Evolutionary conservation across 2,797 vertebrate species (phyloP).

Genomic region (Anguilla megastoma): DNA sequence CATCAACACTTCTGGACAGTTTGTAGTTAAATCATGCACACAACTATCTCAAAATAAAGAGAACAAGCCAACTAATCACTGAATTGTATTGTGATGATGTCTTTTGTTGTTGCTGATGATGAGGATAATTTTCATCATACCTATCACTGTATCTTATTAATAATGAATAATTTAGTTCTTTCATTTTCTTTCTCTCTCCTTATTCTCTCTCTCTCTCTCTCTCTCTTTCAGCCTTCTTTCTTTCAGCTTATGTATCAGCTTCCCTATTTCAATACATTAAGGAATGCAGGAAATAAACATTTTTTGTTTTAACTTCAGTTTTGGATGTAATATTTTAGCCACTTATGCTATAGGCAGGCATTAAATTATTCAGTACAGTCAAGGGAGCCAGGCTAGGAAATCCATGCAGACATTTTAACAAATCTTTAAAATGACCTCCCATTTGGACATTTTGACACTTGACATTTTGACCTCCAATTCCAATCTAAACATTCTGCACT

Average conservation of each 20-base stretch:
- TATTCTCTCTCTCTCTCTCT: background rate
- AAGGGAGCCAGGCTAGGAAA: background rate
- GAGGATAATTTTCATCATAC: background rate
- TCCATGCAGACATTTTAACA: slow-evolving; percentile 1
- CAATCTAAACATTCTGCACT: background rate
- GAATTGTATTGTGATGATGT: background rate
- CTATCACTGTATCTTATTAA: background rate
- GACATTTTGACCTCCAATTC: background rate
- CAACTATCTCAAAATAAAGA: background rate
- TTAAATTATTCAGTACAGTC: too few relatives aligned
- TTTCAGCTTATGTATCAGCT: background rate
- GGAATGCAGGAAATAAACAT: background rate
- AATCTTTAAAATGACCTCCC: too few relatives aligned
- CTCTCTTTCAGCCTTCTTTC: background rate
- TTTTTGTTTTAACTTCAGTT: background rate
- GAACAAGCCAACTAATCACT: background rate
- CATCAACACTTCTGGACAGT: background rate
- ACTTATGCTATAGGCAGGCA: too few relatives aligned
- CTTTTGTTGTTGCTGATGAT: background rate
- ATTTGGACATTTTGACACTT: too few relatives aligned
- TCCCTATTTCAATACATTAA: background rate
- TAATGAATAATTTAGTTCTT: too few relatives aligned
- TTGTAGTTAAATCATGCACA: background rate
- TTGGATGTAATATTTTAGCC: background rate
- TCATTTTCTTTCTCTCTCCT: too few relatives aligned